Base-by-base conservation (phyloP, 2,113 vertebrate species). In the Falco punctatus region DNA sequence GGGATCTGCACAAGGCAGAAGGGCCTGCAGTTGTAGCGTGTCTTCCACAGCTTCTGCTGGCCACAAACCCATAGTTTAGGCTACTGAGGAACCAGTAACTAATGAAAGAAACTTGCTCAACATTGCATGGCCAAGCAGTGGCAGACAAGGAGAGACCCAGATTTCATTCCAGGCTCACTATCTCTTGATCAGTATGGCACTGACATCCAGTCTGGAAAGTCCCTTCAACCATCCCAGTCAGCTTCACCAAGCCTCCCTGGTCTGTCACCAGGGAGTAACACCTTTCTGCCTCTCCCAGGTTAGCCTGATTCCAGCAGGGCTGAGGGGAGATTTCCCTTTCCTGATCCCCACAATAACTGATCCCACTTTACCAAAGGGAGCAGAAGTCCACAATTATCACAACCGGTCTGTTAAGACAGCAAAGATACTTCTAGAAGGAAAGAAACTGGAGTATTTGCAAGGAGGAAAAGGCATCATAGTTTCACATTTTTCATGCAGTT, bases 11-110 rank as follows among this genome's bases (percentile, higher is more conserved):
- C 23, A 23, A 59, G 55, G 46, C 55, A 82, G 42, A 28, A 1
- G 2, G 28, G 55, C 54, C 44, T 67, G 42, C 0, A 0, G 26
- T 18, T 1, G 0, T 12, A 52, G 30, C 0, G 1, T 1, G 1
- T 49, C 71, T 51, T 27, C 72, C 51, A 17, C 9, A 4, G 71
- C 11, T 88, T 73, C 66, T 46, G 24, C 57, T 62, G 58, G 69
- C 30, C 57, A 40, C 3, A 4, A 51, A 33, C 19, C 58, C 51
- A 5, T 6, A 16, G 65, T 15, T 38, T 58, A 32, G 54, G 17
- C 78, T 46, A 58, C 32, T 8, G 2, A 77, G 61, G 40, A 69
- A 42, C 13, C 32, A 38, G 46, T 46, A n/a, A 49, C 46, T 27
- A 77, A 54, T 26, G 77, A 81, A 71, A 70, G 40, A 35, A 81